phyloP scores from a whole-genome alignment of 2,797 vertebrate species.

The Phalanger gymnotis region DNA sequence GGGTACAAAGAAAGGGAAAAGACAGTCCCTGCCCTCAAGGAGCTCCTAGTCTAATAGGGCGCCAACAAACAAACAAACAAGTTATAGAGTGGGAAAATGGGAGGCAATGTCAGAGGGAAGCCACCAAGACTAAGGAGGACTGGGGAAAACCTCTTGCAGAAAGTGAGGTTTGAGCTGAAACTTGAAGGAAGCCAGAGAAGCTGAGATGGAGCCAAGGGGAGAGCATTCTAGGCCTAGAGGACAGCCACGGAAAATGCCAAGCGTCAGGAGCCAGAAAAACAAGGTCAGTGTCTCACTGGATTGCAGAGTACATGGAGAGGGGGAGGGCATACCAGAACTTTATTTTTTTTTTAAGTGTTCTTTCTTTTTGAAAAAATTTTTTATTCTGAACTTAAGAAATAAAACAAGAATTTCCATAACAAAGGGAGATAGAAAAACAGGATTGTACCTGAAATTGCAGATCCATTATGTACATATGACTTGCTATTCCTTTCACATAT shows the following conservation, averaged over 20 bases:
- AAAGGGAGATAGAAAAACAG: too few relatives aligned
- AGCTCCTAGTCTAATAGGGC: background rate
- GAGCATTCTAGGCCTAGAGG: background rate
- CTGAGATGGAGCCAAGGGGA: too few relatives aligned
- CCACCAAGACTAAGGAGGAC: background rate
- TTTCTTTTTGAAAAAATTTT: too few relatives aligned
- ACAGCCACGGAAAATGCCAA: background rate
- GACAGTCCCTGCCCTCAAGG: too few relatives aligned
- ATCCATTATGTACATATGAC: too few relatives aligned
- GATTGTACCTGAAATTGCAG: too few relatives aligned
- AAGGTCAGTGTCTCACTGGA: background rate
- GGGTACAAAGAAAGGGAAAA: background rate
- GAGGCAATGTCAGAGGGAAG: background rate
- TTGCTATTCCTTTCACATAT: too few relatives aligned
- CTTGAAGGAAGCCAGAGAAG: background rate
- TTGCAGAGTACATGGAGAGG: background rate
- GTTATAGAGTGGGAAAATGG: background rate
- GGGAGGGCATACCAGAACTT: background rate
- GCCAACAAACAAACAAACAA: background rate
- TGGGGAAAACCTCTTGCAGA: background rate
- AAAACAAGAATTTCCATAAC: too few relatives aligned
- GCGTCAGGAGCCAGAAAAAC: too few relatives aligned
- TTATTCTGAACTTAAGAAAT: too few relatives aligned
- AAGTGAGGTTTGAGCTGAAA: background rate
- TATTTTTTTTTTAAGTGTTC: background rate